phyloP scores from a whole-genome alignment of 2,113 vertebrate species.

The Crocuta crocuta region DNA sequence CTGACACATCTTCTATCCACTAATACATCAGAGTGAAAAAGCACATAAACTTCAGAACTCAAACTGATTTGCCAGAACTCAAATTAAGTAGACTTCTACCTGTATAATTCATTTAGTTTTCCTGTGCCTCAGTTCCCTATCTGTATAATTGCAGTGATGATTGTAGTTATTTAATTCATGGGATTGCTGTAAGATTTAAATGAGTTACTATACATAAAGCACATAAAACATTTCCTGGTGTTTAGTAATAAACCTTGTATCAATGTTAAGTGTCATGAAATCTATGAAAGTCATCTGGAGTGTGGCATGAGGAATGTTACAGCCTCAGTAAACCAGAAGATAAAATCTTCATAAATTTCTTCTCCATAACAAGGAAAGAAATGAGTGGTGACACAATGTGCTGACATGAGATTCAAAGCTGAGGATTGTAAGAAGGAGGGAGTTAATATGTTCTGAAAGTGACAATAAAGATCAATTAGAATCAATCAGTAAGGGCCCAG shows the following conservation, averaged over 20 bases:
- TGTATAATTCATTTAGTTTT: background rate
- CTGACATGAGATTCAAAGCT: background rate
- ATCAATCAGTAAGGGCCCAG: background rate
- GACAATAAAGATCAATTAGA: background rate
- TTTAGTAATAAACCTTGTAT: background rate
- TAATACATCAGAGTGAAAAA: background rate
- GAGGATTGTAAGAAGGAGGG: background rate
- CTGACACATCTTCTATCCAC: background rate
- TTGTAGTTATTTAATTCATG: background rate
- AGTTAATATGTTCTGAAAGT: background rate
- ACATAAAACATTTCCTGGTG: background rate
- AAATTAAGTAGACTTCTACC: background rate
- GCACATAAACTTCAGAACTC: background rate
- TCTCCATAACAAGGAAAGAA: background rate
- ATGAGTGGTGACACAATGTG: rapidly evolving
- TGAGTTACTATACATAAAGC: background rate
- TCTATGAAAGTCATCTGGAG: background rate
- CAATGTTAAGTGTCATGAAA: background rate
- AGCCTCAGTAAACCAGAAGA: background rate
- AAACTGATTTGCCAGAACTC: too few relatives aligned
- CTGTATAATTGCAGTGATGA: background rate
- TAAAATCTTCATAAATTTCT: background rate
- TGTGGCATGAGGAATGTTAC: background rate
- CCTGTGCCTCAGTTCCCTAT: background rate
- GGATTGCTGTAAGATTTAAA: background rate